Evolutionary conservation across 2,797 vertebrate genomes (phyloP).

Genomic region (Tragopan temminckii): DNA sequence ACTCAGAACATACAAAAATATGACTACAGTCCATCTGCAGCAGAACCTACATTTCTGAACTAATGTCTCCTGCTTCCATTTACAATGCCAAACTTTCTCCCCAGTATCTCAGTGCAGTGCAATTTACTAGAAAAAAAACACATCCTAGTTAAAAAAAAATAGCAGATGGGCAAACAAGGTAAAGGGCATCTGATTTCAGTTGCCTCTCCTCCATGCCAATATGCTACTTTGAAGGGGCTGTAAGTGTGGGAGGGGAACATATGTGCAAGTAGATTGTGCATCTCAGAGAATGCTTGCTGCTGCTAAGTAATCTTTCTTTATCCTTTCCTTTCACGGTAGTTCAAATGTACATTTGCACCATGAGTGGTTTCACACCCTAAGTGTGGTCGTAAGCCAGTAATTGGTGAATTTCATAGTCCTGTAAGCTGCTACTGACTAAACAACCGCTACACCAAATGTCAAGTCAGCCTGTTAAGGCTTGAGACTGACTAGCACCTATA

Average conservation of each 20-base stretch:
- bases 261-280: constrained; percentile 65
- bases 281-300: constrained; percentile 22
- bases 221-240: constrained; percentile 27
- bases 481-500: neutral
- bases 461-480: neutral
- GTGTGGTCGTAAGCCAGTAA: fast-evolving
- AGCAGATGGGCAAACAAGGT: constrained; percentile 65
- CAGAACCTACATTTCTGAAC: neutral
- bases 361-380: neutral
- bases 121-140: neutral
- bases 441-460: neutral
- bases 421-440: fast-evolving
- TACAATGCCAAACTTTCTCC: neutral
- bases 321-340: neutral
- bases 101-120: neutral
- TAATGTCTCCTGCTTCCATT: neutral
- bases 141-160: neutral
- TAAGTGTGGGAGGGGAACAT: constrained; percentile 67
- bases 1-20: neutral
- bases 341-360: neutral
- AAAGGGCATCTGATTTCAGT: constrained; percentile 57
- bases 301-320: neutral
- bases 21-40: neutral
- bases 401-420: neutral
- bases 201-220: constrained; percentile 51